Conservation (phyloP, 2,797 vertebrate species). For the Botia almorhae region DNA sequence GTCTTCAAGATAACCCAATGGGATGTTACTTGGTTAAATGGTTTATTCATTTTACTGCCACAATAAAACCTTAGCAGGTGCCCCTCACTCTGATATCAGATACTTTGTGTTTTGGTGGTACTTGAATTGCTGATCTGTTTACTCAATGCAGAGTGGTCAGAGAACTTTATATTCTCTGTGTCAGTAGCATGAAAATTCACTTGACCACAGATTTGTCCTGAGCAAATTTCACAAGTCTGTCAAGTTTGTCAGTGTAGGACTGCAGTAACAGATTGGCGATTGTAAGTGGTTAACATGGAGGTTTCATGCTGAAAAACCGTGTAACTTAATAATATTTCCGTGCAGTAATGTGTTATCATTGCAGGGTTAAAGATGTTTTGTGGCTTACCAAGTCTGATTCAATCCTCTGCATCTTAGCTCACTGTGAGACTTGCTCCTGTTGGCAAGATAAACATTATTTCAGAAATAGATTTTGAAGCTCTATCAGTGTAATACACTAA, state of each 20-base stretch:
- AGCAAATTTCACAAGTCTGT: no score
- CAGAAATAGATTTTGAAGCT: slow-evolving; percentile 14
- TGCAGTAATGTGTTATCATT: not conserved
- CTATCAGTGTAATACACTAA: slow-evolving; percentile 33
- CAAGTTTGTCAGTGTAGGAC: no score
- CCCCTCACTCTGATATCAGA: slow-evolving; percentile 4
- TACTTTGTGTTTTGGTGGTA: slow-evolving; percentile 4
- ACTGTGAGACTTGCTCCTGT: slow-evolving; percentile 67
- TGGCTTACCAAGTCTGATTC: slow-evolving; percentile 53
- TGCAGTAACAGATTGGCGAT: no score
- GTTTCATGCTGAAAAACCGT: no score
- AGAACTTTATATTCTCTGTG: not conserved
- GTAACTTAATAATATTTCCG: no score
- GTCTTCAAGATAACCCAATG: slow-evolving; percentile 50
- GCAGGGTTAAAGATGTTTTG: not conserved
- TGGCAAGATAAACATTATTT: slow-evolving; percentile 48
- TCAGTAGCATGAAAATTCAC: no score
- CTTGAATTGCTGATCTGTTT: not conserved
- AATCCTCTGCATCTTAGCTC: slow-evolving; percentile 56
- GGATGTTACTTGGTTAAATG: slow-evolving; percentile 43
- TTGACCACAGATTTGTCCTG: no score
- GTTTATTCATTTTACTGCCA: slow-evolving; percentile 56
- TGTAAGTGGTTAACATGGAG: no score
- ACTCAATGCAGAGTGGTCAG: not conserved
- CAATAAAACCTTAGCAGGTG: slow-evolving; percentile 42